A percentile compares a stretch with the other conserved stretches of the same genome.
Conservation (phyloP, 2,797 vertebrate genomes). For the Sternarchorhynchus goeldii region DNA sequence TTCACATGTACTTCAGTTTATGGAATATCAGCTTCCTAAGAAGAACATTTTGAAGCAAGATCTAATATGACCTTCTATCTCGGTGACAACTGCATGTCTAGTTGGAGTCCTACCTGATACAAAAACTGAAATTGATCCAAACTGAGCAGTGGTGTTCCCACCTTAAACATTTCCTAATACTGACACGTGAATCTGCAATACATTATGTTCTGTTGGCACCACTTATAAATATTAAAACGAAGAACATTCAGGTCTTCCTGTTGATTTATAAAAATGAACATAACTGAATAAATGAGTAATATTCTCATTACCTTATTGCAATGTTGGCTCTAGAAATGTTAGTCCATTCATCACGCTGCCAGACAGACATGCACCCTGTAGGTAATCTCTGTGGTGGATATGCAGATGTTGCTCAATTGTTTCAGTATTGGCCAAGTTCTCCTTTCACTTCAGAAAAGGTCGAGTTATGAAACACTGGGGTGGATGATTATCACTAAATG, state of each 20-base stretch:
- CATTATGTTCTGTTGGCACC: not conserved
- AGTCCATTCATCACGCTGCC: conserved; percentile 30
- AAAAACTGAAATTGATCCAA: not conserved
- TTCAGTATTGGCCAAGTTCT: conserved; percentile 81
- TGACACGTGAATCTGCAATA: not conserved
- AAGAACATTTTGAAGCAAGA: not conserved
- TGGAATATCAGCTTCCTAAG: not conserved
- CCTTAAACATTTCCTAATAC: not conserved
- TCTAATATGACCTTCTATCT: not conserved
- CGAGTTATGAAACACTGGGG: conserved; percentile 73
- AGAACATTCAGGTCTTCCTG: not conserved
- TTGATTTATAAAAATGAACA: not conserved
- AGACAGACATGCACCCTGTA: conserved; percentile 21
- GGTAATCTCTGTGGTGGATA: conserved; percentile 44
- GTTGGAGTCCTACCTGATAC: not conserved
- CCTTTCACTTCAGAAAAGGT: conserved; percentile 82
- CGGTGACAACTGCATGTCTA: not conserved
- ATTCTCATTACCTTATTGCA: conserved; percentile 34
- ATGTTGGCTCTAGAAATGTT: conserved; percentile 1
- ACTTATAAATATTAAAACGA: not conserved
- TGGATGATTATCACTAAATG: conserved; percentile 59
- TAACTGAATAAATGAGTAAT: not conserved
- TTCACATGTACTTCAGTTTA: not conserved
- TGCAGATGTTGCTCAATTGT: conserved; percentile 71
- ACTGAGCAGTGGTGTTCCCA: not conserved